phyloP scores from a whole-genome alignment of 2,888 invertebrate genomes.

The Pollenia griseotomentosa region DNA sequence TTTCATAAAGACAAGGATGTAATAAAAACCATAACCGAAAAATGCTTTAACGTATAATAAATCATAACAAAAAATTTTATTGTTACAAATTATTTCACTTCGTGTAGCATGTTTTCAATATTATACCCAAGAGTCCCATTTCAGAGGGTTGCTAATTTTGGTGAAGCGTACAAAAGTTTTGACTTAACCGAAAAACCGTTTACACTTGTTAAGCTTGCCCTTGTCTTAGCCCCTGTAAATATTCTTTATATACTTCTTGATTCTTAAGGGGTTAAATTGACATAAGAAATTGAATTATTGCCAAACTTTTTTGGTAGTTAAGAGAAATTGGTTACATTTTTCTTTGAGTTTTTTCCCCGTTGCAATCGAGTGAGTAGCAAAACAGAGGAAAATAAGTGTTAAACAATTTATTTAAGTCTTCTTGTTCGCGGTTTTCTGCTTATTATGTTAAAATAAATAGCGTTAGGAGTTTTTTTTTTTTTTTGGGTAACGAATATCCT shows the following conservation, averaged over 20 bases:
- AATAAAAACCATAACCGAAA: too few relatives aligned
- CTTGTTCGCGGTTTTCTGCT: constrained; percentile 36
- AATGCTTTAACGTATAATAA: too few relatives aligned
- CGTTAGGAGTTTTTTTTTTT: constrained; percentile 13
- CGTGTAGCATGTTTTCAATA: too few relatives aligned
- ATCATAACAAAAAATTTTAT: too few relatives aligned
- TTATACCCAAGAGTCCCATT: too few relatives aligned
- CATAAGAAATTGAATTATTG: constrained; percentile 53
- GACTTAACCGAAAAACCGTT: too few relatives aligned
- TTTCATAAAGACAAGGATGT: too few relatives aligned
- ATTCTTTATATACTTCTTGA: not conserved
- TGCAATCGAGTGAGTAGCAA: constrained; percentile 26
- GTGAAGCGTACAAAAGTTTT: too few relatives aligned
- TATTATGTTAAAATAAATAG: constrained; percentile 45
- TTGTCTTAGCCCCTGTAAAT: not conserved
- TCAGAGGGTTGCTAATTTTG: too few relatives aligned
- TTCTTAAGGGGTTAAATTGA: constrained; percentile 47
- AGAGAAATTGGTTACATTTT: constrained; percentile 31
- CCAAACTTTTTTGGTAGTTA: constrained; percentile 7
- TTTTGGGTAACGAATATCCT: not conserved
- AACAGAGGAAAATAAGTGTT: constrained; percentile 15
- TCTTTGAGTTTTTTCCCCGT: not conserved
- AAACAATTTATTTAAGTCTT: constrained; percentile 31
- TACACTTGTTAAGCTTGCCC: not conserved
- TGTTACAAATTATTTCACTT: too few relatives aligned